Base-by-base conservation (phyloP, 2,797 vertebrate species). In the Xiphorhynchus erythropygius region DNA sequence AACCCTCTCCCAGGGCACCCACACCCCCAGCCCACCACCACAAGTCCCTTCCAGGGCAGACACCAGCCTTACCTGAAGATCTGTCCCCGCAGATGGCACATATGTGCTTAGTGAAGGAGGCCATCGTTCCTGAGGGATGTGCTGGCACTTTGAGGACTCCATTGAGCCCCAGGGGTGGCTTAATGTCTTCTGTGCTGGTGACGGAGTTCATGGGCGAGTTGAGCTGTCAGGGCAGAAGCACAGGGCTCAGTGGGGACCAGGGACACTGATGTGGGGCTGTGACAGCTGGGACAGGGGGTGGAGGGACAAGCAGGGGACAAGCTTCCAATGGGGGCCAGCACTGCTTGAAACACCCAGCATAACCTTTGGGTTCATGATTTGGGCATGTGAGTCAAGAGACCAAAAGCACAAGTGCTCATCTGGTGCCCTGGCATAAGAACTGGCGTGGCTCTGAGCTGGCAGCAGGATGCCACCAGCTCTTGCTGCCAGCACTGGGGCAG, bases 41-140 rank as follows among this genome's bases (percentile, higher is more conserved):
- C 0, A 25, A 79, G 55, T 18, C 59, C 68, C 64, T 16, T 11
- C 19, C 0, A 0, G 41, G 23, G 4, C 32, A 35, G 49, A 42
- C 5, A 23, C 18, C 30, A 11, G 64, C 87, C 97, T 97, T 97
- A 99, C 99, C 99, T 98, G 99, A 99, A 95, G 99, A 99, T 96
- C 99, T 98, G 98, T 99, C 99, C 28, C 99, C 99, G 0, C 99
- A 99, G 98, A 99, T 99, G 98, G 99, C 99, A 76, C 99, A 99
- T 98, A 99, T 99, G 99, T 99, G 99, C 98, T 99, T 99, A 97
- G 99, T 99, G 98, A 99, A 99, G 53, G 99, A 99, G 25, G 98
- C 97, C 98, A 98, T 98, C 50, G 98, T 99, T 93, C 98, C 98
- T 21, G 98, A 99, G 93, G 99, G 99, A 95, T 99, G 99, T 89